Evolutionary conservation across 2,113 vertebrate species (phyloP), one percentile per base, ranked within the genome.

Genomic region (Micronycteris hirsuta): DNA sequence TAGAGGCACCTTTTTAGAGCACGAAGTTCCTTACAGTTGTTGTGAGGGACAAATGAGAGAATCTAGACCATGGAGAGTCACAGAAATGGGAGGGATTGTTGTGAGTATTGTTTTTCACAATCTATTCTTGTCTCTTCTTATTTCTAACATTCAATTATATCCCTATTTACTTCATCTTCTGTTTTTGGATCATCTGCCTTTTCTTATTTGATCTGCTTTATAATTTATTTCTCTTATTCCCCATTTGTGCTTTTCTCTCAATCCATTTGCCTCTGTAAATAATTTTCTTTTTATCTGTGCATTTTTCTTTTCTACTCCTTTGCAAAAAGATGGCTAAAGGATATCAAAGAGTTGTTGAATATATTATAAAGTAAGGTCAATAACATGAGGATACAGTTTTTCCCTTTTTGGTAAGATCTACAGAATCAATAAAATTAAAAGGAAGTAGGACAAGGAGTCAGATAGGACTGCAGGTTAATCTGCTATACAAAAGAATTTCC

Each of bases 341-440:
- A 11, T 92, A 38, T 93, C n/a, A 43, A 88, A 78, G 65, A 76
- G 36, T 43, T 83, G 86, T 13, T 90, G 22, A 89, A 52, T 90
- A 78, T 47, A 45, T 54, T 61, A 68, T 16, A 81, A 93, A 92
- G 38, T 80, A 70, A 92, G n/a, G 43, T 45, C 52, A 52, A 45
- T 81, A 93, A 73, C 43, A 43, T 33, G 71, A 84, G 31, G 22
- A 49, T 20, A 63, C 54, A 58, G 10, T 5, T 90, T 68, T 71
- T 24, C 12, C 26, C 28, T 87, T 94, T 93, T 83, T 17, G 74
- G 4, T 84, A 63, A 80, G 41, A 87, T 47, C 12, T 47, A 45
- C 8, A 70, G 38, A 68, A 84, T 84, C 94, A 86, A 83, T 76
- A 77, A 61, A 94, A 74, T 85, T 86, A 15, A 76, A 92, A 89